Evolutionary conservation across 2,888 invertebrate genomes (phyloP), one percentile per base, ranked within the genome.

Genomic region (Merodon equestris): DNA sequence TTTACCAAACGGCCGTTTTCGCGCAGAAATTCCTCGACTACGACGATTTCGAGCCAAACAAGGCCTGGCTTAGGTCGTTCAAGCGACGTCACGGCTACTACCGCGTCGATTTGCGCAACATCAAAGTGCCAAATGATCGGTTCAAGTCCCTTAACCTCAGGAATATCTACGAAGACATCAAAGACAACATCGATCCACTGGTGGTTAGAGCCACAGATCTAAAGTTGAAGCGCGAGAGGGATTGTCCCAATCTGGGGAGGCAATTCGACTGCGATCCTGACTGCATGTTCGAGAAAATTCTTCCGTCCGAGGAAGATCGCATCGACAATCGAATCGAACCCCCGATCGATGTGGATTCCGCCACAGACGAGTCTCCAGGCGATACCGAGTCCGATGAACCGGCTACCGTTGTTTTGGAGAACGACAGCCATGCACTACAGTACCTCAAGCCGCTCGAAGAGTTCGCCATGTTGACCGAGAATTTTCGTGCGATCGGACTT

Each of bases 401-500:
- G 42, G 77, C 58, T 14, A 9, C 44, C 0, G 51, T 70, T n/a
- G 54, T 70, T 1, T 9, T 79, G 1, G 70, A 70, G 14, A 60
- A 74, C 44, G 57, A 79, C 17, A 44, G 67, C 9, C 86, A 88
- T 63, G 88, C 86, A 0, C 79, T 88, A 34, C 84, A 85, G 17
- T 79, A 86, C 47, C 83, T 88, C 0, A 87, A 86, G 44, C 88
- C 88, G 0, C 68, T 88, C 10, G 88, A 88, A 44, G 88, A 88
- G 12, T 88, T 88, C 44, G 87, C 86, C 0, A 83, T 88, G 77
- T 70, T 87, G 15, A 85, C 86, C 61, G 87, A 87, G 51, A 87
- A 88, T 64, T 87, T 87, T 82, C 86, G 88, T 13, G 88, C 85
- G 45, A 88, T 88, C 47, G 88, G 87, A 1, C 81, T 88, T 36